Percentiles rank a stretch among this genome's conserved stretches.
These are phyloP conservation scores for Plestiodon gilberti DNA, from an alignment of 2,113 vertebrate genomes.

Conservation along the genomic window DNA sequence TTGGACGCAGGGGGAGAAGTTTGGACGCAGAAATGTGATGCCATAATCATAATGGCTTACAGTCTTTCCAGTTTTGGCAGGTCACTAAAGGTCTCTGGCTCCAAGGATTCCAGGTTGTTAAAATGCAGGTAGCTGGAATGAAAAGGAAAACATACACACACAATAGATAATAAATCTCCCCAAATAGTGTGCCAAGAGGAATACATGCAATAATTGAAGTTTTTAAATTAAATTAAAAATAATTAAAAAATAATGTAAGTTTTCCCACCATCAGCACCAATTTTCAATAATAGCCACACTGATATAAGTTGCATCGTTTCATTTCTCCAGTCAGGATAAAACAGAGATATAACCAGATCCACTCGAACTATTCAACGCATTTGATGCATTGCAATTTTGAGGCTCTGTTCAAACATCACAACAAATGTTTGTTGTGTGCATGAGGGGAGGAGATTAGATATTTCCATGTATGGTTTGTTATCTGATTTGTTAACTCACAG, in stretches of 20 bases:
- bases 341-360: neutral
- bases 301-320: neutral
- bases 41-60: constrained; percentile 75
- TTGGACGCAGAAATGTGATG: no score
- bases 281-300: neutral
- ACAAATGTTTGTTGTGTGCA: no score
- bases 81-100: constrained; percentile 86
- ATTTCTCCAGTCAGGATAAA: neutral
- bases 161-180: neutral
- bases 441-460: no score
- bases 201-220: neutral
- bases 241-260: no score
- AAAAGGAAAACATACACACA: constrained; percentile 4
- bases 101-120: constrained; percentile 89
- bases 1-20: no score
- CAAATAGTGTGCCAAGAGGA: no score
- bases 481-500: no score
- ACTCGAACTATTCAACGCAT: neutral
- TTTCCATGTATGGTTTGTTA: no score
- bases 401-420: no score
- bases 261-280: neutral
- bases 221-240: no score
- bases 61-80: constrained; percentile 91
- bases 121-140: constrained; percentile 89
- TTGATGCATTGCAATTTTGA: neutral